A percentile compares a stretch with the other conserved stretches of the same genome.
Evolutionary conservation across 2,797 vertebrate genomes (phyloP).

Genomic region (Molossus alvarezi): DNA sequence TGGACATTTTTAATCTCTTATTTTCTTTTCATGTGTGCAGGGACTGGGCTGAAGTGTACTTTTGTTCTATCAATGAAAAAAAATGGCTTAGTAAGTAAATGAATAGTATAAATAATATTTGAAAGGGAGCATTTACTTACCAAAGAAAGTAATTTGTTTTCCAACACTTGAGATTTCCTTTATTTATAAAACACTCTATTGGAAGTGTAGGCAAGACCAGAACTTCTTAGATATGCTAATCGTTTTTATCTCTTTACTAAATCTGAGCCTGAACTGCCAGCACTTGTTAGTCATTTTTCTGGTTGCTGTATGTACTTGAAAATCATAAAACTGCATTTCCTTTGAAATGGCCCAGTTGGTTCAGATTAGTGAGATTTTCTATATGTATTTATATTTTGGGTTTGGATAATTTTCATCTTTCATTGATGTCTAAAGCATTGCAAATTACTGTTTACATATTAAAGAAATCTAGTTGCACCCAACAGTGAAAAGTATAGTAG

Average conservation of each 20-base stretch:
- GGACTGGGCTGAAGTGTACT: neutral
- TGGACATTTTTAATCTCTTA: conserved; percentile 42
- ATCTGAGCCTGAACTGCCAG: conserved; percentile 31
- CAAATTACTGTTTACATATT: conserved; percentile 1
- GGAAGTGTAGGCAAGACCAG: conserved; percentile 46
- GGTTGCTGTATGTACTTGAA: conserved; percentile 54
- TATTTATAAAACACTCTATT: conserved; percentile 75
- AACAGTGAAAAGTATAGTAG: conserved; percentile 2
- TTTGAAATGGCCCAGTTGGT: conserved; percentile 58
- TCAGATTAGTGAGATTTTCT: conserved; percentile 44
- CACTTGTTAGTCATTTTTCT: conserved; percentile 64
- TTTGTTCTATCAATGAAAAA: conserved; percentile 12
- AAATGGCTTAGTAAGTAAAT: conserved; percentile 45
- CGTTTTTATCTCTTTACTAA: conserved; percentile 71
- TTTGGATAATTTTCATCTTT: conserved; percentile 54
- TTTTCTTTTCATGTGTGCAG: conserved; percentile 4
- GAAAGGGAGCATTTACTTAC: conserved; percentile 71
- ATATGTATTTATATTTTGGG: conserved; percentile 43
- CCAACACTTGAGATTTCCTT: conserved; percentile 64
- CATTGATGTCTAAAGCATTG: conserved; percentile 40
- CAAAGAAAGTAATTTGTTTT: conserved; percentile 73
- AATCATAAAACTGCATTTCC: conserved; percentile 43
- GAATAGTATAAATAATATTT: conserved; percentile 62
- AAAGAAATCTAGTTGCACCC: conserved; percentile 59
- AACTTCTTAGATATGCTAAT: conserved; percentile 64